Evolutionary conservation across 2,888 invertebrate species (phyloP), one percentile per base, ranked within the genome.

Genomic region (Dione juno): DNA sequence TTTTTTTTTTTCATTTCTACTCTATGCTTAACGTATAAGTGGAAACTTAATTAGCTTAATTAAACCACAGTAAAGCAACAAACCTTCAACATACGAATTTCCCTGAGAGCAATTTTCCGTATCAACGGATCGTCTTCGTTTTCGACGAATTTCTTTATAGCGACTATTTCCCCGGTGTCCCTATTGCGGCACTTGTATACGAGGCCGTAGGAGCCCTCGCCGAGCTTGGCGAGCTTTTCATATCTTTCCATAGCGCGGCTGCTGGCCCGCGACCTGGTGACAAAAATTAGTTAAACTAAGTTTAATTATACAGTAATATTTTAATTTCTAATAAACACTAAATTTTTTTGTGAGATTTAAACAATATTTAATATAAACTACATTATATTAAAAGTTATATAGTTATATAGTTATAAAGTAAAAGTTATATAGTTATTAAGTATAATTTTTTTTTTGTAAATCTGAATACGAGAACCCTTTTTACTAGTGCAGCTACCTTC

Each of bases 121-220:
- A 99, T 99, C 59, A 98, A 95, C 10, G 98, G 98, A 90, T 99
- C 99, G 84, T 99, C 98, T 87, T 99, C 99, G 71, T 98, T 98
- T 89, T 99, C 99, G 13, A 98, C 97, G 87, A 99, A 99, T 89
- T 99, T 97, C 92, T 99, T 99, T 74, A 99, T 98, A 53, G 99
- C 99, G 53, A 99, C 99, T 71, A 98, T 94, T 84, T 98, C 97
- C 19, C 99, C 98, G 1, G 97, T 98, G 83, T 99, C 99, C 72
- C 98, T 95, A 92, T 99, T 98, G 69, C 97, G 95, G 88, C 99
- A 99, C 88, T 99, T 99, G 94, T 98, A 98, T 76, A 99, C 99
- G 81, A 99, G 96, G 14, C 98, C 98, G 90, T 98, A 98, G 80
- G 97, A 98, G 67, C 98, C 99, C 93, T 99, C 99, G 76, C 99